Evolutionary conservation across 2,888 invertebrate species (phyloP).

Genomic region (Drosophila borealis): DNA sequence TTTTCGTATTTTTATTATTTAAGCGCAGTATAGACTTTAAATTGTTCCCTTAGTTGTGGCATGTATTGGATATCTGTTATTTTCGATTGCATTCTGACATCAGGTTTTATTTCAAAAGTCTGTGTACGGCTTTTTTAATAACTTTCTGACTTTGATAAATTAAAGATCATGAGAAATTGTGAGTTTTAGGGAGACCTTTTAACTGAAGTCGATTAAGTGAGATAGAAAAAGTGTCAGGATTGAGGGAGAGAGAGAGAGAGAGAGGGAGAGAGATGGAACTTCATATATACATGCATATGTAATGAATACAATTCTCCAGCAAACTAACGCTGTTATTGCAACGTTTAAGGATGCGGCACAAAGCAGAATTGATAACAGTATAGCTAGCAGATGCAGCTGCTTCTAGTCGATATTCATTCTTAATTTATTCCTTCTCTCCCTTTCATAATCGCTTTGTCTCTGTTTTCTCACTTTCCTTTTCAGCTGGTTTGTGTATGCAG

Average conservation of each 20-base stretch:
- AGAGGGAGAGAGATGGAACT: no score
- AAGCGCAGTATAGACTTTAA: background rate
- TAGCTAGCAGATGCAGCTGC: background rate
- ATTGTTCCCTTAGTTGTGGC: background rate
- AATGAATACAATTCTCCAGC: no score
- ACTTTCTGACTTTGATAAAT: background rate
- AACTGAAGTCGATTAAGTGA: background rate
- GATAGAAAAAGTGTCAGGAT: background rate
- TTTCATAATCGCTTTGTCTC: background rate
- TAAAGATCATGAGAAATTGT: background rate
- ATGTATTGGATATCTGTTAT: background rate
- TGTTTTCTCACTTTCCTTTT: slow-evolving; percentile 34
- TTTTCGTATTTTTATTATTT: background rate
- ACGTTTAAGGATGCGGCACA: background rate
- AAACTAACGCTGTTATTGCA: no score
- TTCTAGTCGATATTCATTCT: background rate
- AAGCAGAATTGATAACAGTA: background rate
- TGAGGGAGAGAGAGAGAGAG: background rate
- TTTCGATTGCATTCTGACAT: background rate
- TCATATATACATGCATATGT: no score
- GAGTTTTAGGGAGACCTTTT: no score
- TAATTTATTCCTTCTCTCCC: background rate
- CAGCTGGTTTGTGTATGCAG: slow-evolving; percentile 52
- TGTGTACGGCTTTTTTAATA: background rate
- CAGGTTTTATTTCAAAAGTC: background rate